phyloP scores from a whole-genome alignment of 1,140 invertebrate species.

The Drosophila tristis region DNA sequence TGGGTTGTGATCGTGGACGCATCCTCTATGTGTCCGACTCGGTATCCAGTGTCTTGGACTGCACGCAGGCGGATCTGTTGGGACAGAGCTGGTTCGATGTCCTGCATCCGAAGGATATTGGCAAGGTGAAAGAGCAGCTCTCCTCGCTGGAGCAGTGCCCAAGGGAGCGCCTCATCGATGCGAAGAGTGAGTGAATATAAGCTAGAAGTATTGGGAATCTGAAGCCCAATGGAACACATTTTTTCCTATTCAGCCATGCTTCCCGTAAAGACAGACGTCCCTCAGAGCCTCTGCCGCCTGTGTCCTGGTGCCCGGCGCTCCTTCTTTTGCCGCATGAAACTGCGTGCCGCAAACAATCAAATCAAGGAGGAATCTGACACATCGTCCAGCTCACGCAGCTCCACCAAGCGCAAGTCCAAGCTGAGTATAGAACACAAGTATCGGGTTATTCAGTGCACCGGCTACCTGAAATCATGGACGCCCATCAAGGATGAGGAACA shows the following conservation, averaged over 20 bases:
- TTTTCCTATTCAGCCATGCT: conserved; percentile 90
- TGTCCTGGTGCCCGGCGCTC: conserved; percentile 95
- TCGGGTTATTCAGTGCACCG: conserved; percentile 93
- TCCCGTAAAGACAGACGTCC: conserved; percentile 94
- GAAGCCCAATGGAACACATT: too few species aligned
- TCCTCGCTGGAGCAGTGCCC: conserved; percentile 95
- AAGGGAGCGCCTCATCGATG: conserved; percentile 94
- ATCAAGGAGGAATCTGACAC: conserved; percentile 91
- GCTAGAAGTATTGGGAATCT: not conserved
- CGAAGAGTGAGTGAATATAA: conserved; percentile 90
- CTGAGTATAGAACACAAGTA: conserved; percentile 89
- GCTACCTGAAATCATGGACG: conserved; percentile 96
- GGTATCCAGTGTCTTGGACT: conserved; percentile 93
- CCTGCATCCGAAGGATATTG: conserved; percentile 96
- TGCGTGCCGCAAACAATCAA: conserved; percentile 86
- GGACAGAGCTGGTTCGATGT: conserved; percentile 98
- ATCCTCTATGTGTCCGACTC: conserved; percentile 96
- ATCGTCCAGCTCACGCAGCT: conserved; percentile 87
- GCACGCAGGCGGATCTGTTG: conserved; percentile 93
- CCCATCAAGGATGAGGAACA: conserved; percentile 90
- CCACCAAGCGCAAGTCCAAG: conserved; percentile 88
- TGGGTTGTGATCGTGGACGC: conserved; percentile 95
- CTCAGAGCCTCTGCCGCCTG: conserved; percentile 89
- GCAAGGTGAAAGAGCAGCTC: conserved; percentile 97
- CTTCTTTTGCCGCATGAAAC: conserved; percentile 97